Conservation (phyloP, 2,797 vertebrate species). For the Xerus rutilus region DNA sequence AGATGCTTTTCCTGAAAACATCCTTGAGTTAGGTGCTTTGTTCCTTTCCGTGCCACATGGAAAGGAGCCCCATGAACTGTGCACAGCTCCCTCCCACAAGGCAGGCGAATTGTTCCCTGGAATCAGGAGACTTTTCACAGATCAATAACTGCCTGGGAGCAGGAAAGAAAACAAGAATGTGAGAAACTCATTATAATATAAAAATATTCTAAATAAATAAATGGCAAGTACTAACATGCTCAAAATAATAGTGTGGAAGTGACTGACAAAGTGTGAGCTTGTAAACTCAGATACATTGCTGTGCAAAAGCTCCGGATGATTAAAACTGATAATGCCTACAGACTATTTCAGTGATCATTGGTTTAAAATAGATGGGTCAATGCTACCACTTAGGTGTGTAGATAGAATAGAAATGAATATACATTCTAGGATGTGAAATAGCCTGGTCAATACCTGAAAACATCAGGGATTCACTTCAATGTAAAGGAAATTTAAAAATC, state of each 20-base stretch:
- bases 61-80: conserved; percentile 3
- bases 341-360: conserved; percentile 42
- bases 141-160: conserved; percentile 62
- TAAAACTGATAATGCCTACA: conserved; percentile 56
- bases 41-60: not conserved
- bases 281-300: conserved; percentile 67
- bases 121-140: conserved; percentile 63
- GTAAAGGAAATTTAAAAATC: conserved; percentile 48
- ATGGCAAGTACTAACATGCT: conserved; percentile 65
- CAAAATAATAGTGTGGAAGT: conserved; percentile 80
- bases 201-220: conserved; percentile 69
- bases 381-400: not conserved
- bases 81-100: not conserved
- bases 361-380: conserved; percentile 69
- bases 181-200: conserved; percentile 81
- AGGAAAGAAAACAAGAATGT: conserved; percentile 74
- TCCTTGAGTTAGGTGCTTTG: not conserved
- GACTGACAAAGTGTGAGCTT: conserved; percentile 82
- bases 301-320: conserved; percentile 68
- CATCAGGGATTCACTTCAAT: conserved; percentile 31
- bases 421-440: not conserved
- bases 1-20: not conserved
- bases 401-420: conserved; percentile 45
- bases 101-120: conserved; percentile 60
- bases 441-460: conserved; percentile 30